phyloP scores from a whole-genome alignment of 2,113 vertebrate species.

The Toxotes jaculatrix region DNA sequence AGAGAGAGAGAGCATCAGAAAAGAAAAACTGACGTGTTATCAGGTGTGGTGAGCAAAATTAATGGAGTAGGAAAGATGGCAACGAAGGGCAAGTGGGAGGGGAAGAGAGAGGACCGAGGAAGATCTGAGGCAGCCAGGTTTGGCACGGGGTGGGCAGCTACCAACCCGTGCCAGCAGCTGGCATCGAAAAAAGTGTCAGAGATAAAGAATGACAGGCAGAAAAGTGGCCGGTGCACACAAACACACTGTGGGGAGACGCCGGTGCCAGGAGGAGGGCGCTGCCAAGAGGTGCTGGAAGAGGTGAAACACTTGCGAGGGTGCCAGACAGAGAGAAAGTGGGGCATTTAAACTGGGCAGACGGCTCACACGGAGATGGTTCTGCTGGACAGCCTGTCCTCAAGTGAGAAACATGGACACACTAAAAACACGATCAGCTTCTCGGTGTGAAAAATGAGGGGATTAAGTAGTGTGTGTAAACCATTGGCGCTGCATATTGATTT shows the following conservation, averaged over 20 bases:
- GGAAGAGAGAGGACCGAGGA: not conserved
- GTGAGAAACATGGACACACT: not conserved
- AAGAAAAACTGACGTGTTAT: constrained; percentile 21
- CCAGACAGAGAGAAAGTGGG: constrained; percentile 31
- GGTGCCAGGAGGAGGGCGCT: constrained; percentile 21
- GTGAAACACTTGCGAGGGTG: not conserved
- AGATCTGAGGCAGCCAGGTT: constrained; percentile 29
- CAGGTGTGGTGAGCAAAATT: not conserved
- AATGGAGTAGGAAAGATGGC: not conserved
- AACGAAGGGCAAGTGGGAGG: not conserved
- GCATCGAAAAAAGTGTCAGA: constrained; percentile 17
- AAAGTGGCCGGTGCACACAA: constrained; percentile 19
- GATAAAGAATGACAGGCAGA: constrained; percentile 49
- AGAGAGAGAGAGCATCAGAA: not conserved
- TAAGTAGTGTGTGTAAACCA: not conserved
- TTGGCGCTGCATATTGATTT: not conserved
- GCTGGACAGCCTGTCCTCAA: not conserved
- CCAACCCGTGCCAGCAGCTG: constrained; percentile 40
- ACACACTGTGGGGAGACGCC: constrained; percentile 6
- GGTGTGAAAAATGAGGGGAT: not conserved
- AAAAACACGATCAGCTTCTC: not conserved
- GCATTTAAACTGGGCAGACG: constrained; percentile 6
- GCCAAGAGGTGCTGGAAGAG: constrained; percentile 31
- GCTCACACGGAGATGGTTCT: too few relatives aligned
- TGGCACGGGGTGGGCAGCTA: not conserved